phyloP scores from a whole-genome alignment of 2,888 invertebrate species.

The Melanargia galathea region DNA sequence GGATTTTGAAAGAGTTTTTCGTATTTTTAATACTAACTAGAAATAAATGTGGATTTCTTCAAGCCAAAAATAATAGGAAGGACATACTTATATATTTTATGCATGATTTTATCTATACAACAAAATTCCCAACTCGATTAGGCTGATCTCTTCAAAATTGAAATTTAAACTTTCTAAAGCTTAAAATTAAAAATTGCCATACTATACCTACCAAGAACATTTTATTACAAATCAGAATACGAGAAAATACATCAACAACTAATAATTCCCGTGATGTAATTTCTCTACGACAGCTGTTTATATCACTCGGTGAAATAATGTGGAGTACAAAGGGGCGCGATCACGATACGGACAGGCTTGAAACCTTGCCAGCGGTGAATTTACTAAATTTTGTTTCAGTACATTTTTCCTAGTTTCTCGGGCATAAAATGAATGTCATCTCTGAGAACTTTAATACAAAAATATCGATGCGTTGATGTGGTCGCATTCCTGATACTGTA shows the following conservation, averaged over 20 bases:
- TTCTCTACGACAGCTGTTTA: conserved; percentile 42
- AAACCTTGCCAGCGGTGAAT: conserved; percentile 60
- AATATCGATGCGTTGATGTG: conserved; percentile 53
- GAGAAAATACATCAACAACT: conserved; percentile 1
- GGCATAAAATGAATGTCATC: conserved; percentile 62
- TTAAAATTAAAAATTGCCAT: no score
- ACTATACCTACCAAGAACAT: not conserved
- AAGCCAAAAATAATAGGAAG: no score
- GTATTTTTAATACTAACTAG: no score
- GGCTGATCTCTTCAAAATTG: not conserved
- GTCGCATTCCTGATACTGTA: conserved; percentile 40
- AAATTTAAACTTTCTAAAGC: no score
- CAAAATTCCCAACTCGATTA: no score
- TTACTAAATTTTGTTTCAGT: conserved; percentile 50
- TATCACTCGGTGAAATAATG: conserved; percentile 43
- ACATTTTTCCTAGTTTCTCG: conserved; percentile 65
- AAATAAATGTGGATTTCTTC: no score
- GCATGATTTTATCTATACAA: no score
- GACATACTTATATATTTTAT: no score
- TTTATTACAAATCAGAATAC: not conserved
- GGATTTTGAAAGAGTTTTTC: no score
- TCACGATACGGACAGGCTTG: conserved; percentile 61
- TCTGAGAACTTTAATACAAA: conserved; percentile 54
- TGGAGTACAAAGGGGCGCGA: conserved; percentile 47
- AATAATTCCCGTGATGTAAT: conserved; percentile 38